phyloP scores from a whole-genome alignment of 1,140 invertebrate species.

The Rhagoletis pomonella region DNA sequence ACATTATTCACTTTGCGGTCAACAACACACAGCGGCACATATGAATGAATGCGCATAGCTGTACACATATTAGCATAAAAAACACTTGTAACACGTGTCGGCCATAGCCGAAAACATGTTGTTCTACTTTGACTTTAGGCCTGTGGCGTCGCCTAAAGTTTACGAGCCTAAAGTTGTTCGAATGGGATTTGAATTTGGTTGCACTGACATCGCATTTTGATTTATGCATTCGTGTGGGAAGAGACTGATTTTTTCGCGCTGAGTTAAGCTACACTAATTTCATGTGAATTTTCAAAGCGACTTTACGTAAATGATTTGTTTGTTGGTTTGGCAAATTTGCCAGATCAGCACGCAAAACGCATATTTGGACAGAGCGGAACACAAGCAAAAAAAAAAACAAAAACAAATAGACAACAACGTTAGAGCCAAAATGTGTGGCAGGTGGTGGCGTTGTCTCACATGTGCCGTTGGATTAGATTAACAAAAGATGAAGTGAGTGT shows the following conservation, averaged over 20 bases:
- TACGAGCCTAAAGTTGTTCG: constrained; percentile 13
- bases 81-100: constrained; percentile 41
- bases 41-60: background rate
- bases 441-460: constrained; percentile 2
- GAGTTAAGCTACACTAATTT: constrained; percentile 36
- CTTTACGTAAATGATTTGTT: constrained; percentile 33
- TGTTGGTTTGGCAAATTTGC: constrained; percentile 52
- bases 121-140: constrained; percentile 40
- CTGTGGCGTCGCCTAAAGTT: background rate
- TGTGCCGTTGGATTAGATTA: background rate
- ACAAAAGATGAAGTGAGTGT: background rate
- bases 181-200: constrained; percentile 34
- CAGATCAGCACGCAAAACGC: constrained; percentile 47
- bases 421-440: background rate
- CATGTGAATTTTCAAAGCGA: constrained; percentile 47
- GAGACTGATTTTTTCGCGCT: constrained; percentile 33
- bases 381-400: background rate
- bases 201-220: constrained; percentile 14
- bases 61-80: background rate
- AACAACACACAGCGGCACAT: background rate
- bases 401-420: background rate
- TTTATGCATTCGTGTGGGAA: constrained; percentile 50
- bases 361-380: background rate
- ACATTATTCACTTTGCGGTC: constrained; percentile 37
- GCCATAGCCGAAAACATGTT: constrained; percentile 31